Conservation (phyloP, 1,140 invertebrate genomes). For the Temnothorax longispinosus region DNA sequence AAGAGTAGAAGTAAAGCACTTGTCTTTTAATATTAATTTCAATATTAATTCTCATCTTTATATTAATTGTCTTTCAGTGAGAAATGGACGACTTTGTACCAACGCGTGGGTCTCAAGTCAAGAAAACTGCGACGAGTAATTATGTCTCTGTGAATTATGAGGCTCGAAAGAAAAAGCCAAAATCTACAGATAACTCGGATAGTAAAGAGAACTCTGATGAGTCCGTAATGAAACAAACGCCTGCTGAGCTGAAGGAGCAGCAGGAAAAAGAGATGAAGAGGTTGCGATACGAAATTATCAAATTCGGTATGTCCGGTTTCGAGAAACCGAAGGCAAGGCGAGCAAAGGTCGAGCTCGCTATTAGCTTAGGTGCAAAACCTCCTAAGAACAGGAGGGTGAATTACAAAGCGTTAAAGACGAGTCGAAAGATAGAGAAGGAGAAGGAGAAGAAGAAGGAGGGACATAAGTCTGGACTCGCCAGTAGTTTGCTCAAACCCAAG, state of each 20-base stretch:
- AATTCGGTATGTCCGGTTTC: constrained; percentile 89
- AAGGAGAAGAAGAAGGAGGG: constrained; percentile 80
- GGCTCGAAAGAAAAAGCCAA: constrained; percentile 85
- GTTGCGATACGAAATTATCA: constrained; percentile 88
- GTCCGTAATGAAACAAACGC: neutral
- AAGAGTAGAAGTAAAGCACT: neutral
- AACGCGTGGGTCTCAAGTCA: constrained; percentile 86
- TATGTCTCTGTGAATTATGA: constrained; percentile 85
- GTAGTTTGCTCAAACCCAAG: constrained; percentile 83
- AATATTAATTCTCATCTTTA: neutral
- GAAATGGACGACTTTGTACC: constrained; percentile 83
- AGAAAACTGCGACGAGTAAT: constrained; percentile 82
- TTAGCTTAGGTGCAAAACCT: constrained; percentile 88
- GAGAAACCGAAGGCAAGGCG: constrained; percentile 86
- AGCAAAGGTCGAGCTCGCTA: constrained; percentile 87
- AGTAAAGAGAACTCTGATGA: neutral
- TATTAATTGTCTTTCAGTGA: constrained; percentile 22
- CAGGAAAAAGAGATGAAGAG: constrained; percentile 87
- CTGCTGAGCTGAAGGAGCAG: constrained; percentile 65
- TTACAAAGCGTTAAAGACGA: constrained; percentile 86
- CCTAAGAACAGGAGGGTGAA: constrained; percentile 87
- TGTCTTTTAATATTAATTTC: neutral
- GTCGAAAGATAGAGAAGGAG: constrained; percentile 82
- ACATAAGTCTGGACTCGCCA: constrained; percentile 82
- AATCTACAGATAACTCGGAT: constrained; percentile 49